Percentiles rank a stretch among this genome's conserved stretches.
Conservation (phyloP, 2,888 invertebrate genomes). For the Sphaerophoria rueppellii region DNA sequence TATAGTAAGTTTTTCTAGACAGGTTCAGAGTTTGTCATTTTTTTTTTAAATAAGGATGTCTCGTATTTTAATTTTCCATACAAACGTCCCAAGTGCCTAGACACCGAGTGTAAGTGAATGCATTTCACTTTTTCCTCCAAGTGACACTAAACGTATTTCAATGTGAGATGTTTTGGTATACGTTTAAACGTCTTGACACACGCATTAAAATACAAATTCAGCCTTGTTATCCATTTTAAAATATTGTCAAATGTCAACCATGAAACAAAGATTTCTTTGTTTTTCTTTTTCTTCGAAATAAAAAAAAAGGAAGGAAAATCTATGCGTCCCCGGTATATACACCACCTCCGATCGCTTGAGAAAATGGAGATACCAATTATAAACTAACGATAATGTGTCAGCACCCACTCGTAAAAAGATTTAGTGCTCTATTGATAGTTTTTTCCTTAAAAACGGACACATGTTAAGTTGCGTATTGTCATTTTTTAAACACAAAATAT, state of each 20-base stretch:
- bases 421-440: constrained; percentile 65
- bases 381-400: constrained; percentile 71
- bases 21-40: neutral
- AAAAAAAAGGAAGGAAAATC: constrained; percentile 23
- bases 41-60: neutral
- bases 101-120: neutral
- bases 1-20: neutral
- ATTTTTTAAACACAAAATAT: constrained; percentile 10
- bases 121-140: constrained; percentile 21
- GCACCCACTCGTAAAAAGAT: constrained; percentile 66
- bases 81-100: neutral
- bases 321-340: neutral
- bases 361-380: constrained; percentile 66
- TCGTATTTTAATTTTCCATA: neutral
- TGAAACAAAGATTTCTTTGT: constrained; percentile 25
- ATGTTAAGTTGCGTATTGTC: constrained; percentile 30
- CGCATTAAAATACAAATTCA: constrained; percentile 55
- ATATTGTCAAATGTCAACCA: constrained; percentile 54
- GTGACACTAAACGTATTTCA: constrained; percentile 46
- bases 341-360: neutral
- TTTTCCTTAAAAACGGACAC: constrained; percentile 39
- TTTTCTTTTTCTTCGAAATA: constrained; percentile 6
- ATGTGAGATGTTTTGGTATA: constrained; percentile 44
- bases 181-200: constrained; percentile 38
- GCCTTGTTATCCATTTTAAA: constrained; percentile 58